phyloP scores from a whole-genome alignment of 1,140 invertebrate species.

The Bombus breviceps region DNA sequence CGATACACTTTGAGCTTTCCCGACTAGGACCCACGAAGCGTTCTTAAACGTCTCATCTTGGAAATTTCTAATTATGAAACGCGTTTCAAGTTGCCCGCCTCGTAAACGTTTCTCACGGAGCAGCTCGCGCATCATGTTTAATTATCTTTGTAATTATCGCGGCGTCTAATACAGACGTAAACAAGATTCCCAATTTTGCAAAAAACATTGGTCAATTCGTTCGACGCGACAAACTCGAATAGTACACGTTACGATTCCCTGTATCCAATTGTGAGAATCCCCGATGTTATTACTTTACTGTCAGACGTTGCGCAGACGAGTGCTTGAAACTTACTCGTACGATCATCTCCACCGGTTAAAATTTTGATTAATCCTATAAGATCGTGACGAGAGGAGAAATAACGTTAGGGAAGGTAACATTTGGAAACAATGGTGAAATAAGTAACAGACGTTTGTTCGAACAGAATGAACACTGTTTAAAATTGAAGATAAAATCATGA shows the following conservation, averaged over 20 bases:
- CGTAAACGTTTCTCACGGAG: neutral
- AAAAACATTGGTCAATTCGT: neutral
- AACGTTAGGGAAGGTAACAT: neutral
- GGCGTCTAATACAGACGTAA: neutral
- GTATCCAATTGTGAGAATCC: neutral
- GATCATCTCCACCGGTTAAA: neutral
- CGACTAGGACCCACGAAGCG: neutral
- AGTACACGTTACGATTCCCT: neutral
- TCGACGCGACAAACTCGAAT: neutral
- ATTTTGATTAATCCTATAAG: neutral
- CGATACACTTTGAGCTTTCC: neutral
- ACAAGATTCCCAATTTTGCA: neutral
- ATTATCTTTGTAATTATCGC: constrained; percentile 24
- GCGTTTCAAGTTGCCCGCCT: neutral
- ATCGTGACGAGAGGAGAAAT: neutral
- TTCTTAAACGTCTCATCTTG: neutral
- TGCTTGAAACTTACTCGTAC: neutral
- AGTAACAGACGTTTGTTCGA: neutral
- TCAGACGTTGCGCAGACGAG: neutral
- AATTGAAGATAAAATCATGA: neutral
- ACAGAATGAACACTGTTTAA: neutral
- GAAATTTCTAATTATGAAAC: constrained; percentile 26
- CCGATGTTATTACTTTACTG: constrained; percentile 2
- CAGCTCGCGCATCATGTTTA: constrained; percentile 1
- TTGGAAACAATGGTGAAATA: neutral